Evolutionary conservation across 30 jellyfish, hydroid and myxozoan genomes (phyloP).

Genomic region (Aurelia sp.): DNA sequence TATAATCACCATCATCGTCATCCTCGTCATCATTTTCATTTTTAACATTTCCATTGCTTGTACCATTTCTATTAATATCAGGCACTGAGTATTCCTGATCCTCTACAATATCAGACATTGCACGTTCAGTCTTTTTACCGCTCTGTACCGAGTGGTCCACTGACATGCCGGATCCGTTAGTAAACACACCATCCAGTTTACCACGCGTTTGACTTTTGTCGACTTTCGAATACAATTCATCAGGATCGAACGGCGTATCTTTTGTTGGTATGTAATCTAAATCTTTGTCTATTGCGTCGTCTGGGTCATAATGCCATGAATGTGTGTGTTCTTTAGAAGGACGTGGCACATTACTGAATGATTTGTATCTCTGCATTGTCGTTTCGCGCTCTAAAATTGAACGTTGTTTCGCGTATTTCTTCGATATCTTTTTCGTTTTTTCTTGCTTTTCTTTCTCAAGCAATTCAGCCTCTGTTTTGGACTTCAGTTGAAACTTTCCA

Average conservation of each 20-base stretch:
- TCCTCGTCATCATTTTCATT: slow-evolving; percentile 38
- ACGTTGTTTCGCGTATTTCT: slow-evolving; percentile 65
- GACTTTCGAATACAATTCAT: slow-evolving; percentile 60
- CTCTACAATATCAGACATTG: slow-evolving; percentile 62
- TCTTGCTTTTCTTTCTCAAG: slow-evolving; percentile 51
- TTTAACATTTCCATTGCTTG: background rate
- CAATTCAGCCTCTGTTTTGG: slow-evolving; percentile 68
- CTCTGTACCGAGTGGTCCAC: background rate
- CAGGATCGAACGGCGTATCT: slow-evolving; percentile 25
- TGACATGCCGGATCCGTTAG: slow-evolving; percentile 1
- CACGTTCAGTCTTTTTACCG: slow-evolving; percentile 7
- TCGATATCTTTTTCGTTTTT: slow-evolving; percentile 27
- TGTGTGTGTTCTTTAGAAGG: slow-evolving; percentile 69
- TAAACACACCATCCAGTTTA: slow-evolving; percentile 5
- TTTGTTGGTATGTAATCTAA: slow-evolving; percentile 55
- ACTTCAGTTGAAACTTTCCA: slow-evolving; percentile 65
- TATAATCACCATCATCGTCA: slow-evolving; percentile 49
- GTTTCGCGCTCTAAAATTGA: slow-evolving; percentile 72
- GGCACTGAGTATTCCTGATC: slow-evolving; percentile 29
- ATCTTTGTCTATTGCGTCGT: slow-evolving; percentile 9
- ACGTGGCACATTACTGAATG: slow-evolving; percentile 74
- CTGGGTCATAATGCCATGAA: slow-evolving; percentile 44
- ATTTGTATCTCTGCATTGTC: slow-evolving; percentile 60
- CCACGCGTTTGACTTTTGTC: slow-evolving; percentile 47
- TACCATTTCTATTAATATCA: background rate